Base-by-base conservation (phyloP, 1,140 invertebrate species). In the Zaprionus vittiger region DNA sequence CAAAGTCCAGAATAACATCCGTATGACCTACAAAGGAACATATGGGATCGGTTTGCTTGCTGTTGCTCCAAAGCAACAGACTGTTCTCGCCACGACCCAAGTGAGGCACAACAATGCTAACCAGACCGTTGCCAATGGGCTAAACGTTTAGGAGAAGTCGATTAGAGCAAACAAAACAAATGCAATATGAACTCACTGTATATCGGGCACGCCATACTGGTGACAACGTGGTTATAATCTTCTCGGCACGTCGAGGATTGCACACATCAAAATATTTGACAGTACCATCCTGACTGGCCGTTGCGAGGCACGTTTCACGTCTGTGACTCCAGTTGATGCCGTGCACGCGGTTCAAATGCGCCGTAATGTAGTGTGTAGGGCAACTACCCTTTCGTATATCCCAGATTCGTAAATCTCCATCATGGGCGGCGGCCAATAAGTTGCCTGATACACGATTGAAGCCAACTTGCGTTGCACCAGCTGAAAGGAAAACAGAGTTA, bases 391-490 rank as follows among this genome's bases (percentile, higher is more conserved):
- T 98, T 77, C 98, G 94, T 81, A 97, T 96, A 93, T 99, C 98
- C 98, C 98, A 99, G 75, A 99, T 95, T 93, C 98, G 96, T 9
- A 99, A 95, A 93, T 99, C 98, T 15, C 98, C 98, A 92, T 99
- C 98, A 93, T 99, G 98, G 57, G 98, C 97, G 52, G 98, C 99
- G 2, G 98, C 98, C 76, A 99, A 94, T 57, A 97, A 94, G 92
- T 98, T 94, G 14, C 95, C 94, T 9, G 96, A 96, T 34, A 98
- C 95, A 85, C 96, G 95, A 93, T 98, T 99, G 96, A 98, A 99
- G 91, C 97, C 96, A 1, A 99, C 98, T 94, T 99, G 97, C 28
- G 96, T 97, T 11, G 98, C 97, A 72, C 98, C 97, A 93, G 97
- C 97, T 96, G 91, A 77, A 94, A 91, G 73, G 62, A 52, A 17